Conservation (phyloP, 2,888 invertebrate genomes). For the Tenthredo mesomela region DNA sequence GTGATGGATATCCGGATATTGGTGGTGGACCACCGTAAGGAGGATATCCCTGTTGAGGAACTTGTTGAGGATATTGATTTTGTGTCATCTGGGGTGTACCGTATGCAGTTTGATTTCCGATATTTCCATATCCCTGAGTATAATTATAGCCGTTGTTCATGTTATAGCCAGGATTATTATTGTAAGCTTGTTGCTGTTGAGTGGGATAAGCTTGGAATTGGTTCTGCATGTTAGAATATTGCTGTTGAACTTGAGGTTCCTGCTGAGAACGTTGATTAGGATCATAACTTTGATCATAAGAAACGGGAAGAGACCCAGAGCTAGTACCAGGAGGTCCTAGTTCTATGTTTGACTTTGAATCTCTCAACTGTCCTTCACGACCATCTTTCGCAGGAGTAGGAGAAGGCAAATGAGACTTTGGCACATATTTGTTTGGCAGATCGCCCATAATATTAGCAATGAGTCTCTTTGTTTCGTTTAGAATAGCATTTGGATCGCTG, state of each 20-base stretch:
- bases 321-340: constrained; percentile 34
- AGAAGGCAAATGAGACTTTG: constrained; percentile 66
- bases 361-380: constrained; percentile 15
- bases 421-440: constrained; percentile 76
- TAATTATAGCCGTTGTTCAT: constrained; percentile 74
- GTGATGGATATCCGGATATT: constrained; percentile 66
- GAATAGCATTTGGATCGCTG: constrained; percentile 76
- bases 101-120: constrained; percentile 62
- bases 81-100: constrained; percentile 58
- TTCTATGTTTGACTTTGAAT: constrained; percentile 28
- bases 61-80: constrained; percentile 64
- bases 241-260: constrained; percentile 44
- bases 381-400: constrained; percentile 53
- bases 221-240: constrained; percentile 55
- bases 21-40: constrained; percentile 65
- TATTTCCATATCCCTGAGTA: constrained; percentile 67
- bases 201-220: constrained; percentile 68
- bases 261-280: constrained; percentile 54
- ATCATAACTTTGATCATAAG: constrained; percentile 65
- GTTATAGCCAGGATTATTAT: constrained; percentile 64
- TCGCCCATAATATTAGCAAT: constrained; percentile 84
- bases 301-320: constrained; percentile 55
- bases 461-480: constrained; percentile 82
- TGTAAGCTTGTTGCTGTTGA: constrained; percentile 62
- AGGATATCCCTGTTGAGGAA: constrained; percentile 63